A percentile compares a stretch with the other conserved stretches of the same genome.
Conservation (phyloP, 2,113 vertebrate species). For the Dissostichus mawsoni region DNA sequence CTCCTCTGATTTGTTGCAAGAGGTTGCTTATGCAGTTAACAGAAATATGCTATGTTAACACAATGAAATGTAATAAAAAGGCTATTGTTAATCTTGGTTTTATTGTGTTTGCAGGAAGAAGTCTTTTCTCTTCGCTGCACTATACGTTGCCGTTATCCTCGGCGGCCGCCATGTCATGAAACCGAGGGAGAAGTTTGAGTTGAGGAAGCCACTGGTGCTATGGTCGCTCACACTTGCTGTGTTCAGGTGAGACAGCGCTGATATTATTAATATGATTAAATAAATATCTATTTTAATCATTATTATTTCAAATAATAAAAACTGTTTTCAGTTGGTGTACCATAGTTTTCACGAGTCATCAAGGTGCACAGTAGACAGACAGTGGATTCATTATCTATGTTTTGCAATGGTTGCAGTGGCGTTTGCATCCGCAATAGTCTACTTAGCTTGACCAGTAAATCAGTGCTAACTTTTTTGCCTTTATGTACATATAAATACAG, state of each 20-base stretch:
- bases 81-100: background rate
- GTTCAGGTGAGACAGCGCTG: slow-evolving; percentile 88
- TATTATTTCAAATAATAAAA: no score
- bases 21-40: background rate
- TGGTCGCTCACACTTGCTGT: slow-evolving; percentile 98
- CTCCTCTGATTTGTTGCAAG: background rate
- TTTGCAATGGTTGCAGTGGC: background rate
- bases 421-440: background rate
- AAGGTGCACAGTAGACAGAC: background rate
- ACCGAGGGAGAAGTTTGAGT: slow-evolving; percentile 97
- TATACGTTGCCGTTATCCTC: slow-evolving; percentile 97
- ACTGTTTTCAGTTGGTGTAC: background rate
- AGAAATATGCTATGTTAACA: background rate
- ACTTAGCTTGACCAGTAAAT: background rate
- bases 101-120: slow-evolving; percentile 92
- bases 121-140: slow-evolving; percentile 96
- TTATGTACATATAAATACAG: background rate
- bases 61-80: no score
- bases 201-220: slow-evolving; percentile 97
- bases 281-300: no score
- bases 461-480: background rate
- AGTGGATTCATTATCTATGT: background rate
- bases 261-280: background rate
- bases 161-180: slow-evolving; percentile 98
- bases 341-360: no score